Percentiles rank a stretch among this genome's conserved stretches.
These are phyloP conservation scores for Porphyrio hochstetteri DNA, from an alignment of 2,113 vertebrate genomes.

Conservation along the genomic window DNA sequence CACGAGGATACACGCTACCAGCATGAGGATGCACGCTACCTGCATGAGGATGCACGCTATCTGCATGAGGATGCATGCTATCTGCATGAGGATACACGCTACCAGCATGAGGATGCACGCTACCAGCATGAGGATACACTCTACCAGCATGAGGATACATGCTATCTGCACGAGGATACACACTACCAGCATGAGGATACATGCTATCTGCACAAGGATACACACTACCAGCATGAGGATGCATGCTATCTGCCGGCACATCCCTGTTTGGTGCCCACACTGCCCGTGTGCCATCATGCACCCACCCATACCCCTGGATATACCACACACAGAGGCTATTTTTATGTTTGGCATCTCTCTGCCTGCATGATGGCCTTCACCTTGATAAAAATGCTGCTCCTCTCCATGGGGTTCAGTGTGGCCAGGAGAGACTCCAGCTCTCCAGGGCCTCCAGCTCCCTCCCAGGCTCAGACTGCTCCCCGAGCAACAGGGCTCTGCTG, in stretches of 20 bases:
- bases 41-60: not conserved
- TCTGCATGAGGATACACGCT: accelerated
- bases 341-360: not conserved
- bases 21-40: too few species aligned
- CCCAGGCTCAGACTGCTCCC: not conserved
- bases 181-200: not conserved
- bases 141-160: too few species aligned
- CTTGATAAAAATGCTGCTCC: not conserved
- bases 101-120: too few species aligned
- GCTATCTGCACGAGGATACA: too few species aligned
- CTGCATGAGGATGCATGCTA: too few species aligned
- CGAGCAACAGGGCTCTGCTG: not conserved
- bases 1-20: not conserved
- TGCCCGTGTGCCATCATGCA: too few species aligned
- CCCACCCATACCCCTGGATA: accelerated
- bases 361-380: accelerated
- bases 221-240: not conserved
- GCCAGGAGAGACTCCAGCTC: not conserved
- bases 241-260: not conserved
- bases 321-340: accelerated
- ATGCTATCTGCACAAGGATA: too few species aligned
- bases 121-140: not conserved
- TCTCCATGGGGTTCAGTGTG: accelerated
- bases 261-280: too few species aligned
- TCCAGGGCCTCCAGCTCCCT: not conserved